Conservation (phyloP, 92 coral and sea anemone species). For the Porites evermanni region DNA sequence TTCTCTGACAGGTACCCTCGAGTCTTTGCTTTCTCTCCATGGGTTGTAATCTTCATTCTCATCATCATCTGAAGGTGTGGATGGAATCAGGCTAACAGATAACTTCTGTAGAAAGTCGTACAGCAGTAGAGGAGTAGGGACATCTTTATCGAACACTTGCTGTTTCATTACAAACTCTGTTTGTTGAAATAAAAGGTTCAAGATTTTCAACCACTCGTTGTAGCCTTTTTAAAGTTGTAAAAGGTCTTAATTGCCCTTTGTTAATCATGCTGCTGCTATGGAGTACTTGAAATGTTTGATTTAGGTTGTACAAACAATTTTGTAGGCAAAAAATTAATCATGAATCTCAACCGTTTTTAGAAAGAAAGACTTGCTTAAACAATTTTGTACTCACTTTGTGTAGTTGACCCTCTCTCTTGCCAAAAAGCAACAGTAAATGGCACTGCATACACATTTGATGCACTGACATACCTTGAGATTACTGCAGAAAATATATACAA, state of each 20-base stretch:
- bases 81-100: not conserved
- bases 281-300: too few species aligned
- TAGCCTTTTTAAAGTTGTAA: too few species aligned
- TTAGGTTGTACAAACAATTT: too few species aligned
- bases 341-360: too few species aligned
- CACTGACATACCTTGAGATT: slow-evolving; percentile 73
- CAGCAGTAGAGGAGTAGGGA: slow-evolving; percentile 63
- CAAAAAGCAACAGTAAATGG: slow-evolving; percentile 81
- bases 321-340: too few species aligned
- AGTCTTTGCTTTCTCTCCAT: slow-evolving; percentile 44
- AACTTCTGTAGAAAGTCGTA: slow-evolving; percentile 52
- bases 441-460: slow-evolving; percentile 62
- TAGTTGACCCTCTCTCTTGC: slow-evolving; percentile 62
- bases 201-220: not conserved
- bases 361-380: not conserved
- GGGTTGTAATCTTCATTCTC: slow-evolving; percentile 30
- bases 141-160: slow-evolving; percentile 43
- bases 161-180: slow-evolving; percentile 67
- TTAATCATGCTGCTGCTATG: too few species aligned
- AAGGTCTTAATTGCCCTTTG: too few species aligned
- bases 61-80: slow-evolving; percentile 3
- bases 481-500: slow-evolving; percentile 42
- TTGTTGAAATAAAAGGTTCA: not conserved
- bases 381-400: slow-evolving; percentile 29
- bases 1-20: slow-evolving; percentile 11